Percentiles rank a stretch among this genome's conserved stretches.
Conservation (phyloP, 2,113 vertebrate species). For the Petaurus breviceps region DNA sequence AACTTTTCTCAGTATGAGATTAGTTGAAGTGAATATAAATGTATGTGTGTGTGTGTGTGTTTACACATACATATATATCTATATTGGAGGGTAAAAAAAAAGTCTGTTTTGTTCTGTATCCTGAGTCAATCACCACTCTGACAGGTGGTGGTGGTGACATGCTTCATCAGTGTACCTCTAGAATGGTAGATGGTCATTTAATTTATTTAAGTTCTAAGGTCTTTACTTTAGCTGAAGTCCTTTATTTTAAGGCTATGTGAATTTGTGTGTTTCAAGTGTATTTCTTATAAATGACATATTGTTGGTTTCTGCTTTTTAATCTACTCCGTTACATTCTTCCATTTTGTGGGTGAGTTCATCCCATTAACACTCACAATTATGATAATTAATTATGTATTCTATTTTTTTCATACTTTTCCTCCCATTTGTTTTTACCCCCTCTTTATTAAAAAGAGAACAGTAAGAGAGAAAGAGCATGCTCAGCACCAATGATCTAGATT, state of each 20-base stretch:
- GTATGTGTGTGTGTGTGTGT: too few species aligned
- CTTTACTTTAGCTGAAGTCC: background rate
- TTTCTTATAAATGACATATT: background rate
- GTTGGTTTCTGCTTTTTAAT: background rate
- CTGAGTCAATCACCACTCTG: too few species aligned
- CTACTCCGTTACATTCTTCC: background rate
- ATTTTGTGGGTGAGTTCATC: background rate
- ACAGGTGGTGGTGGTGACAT: too few species aligned
- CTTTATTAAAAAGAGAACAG: background rate
- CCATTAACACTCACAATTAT: background rate
- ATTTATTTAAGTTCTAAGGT: background rate
- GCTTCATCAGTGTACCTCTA: too few species aligned
- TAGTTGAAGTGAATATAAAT: too few species aligned
- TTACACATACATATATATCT: too few species aligned
- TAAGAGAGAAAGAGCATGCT: background rate
- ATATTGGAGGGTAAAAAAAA: too few species aligned
- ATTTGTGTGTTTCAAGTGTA: background rate
- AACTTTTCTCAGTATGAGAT: too few species aligned
- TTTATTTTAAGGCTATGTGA: background rate
- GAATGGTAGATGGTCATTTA: too few species aligned
- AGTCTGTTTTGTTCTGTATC: too few species aligned
- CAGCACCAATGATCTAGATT: background rate
- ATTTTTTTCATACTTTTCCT: background rate
- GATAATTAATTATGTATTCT: background rate
- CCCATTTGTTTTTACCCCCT: background rate